Evolutionary conservation across 2,113 vertebrate species (phyloP).

Genomic region (Trichechus manatus): DNA sequence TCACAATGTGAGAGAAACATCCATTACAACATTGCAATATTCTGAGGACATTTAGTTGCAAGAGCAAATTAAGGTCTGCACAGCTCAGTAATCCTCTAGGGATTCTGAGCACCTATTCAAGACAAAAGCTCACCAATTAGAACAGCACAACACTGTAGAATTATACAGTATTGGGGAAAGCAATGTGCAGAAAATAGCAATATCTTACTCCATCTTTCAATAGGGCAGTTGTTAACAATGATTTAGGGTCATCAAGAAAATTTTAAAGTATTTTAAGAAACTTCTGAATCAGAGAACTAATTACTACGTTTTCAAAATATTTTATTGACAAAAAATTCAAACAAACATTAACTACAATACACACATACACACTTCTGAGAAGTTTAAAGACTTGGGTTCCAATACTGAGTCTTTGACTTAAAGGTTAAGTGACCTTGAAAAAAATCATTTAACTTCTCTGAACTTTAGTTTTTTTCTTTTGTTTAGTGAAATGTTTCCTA

Average conservation of each 20-base stretch:
- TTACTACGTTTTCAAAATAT: slow-evolving; percentile 34
- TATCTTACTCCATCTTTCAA: slow-evolving; percentile 16
- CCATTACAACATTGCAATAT: neutral
- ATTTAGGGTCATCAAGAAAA: slow-evolving; percentile 45
- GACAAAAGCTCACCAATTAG: slow-evolving; percentile 48
- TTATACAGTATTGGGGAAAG: neutral
- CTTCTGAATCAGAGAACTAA: slow-evolving; percentile 39
- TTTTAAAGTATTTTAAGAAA: slow-evolving; percentile 46
- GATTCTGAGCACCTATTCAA: slow-evolving; percentile 46
- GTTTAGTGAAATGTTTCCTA: slow-evolving; percentile 27
- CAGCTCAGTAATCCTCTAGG: neutral
- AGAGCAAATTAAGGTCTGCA: neutral
- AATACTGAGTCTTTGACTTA: neutral
- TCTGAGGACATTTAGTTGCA: neutral
- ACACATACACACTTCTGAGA: neutral
- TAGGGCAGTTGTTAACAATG: slow-evolving; percentile 7
- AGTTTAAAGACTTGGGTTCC: neutral
- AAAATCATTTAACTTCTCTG: slow-evolving; percentile 46
- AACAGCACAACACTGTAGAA: neutral
- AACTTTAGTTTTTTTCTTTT: neutral
- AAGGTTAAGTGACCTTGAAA: neutral
- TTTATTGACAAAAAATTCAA: slow-evolving; percentile 25
- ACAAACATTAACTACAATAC: neutral
- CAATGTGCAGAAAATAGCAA: slow-evolving; percentile 41
- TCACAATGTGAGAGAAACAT: neutral